Conservation (phyloP, 2,888 invertebrate genomes). For the Epinotia ramella region DNA sequence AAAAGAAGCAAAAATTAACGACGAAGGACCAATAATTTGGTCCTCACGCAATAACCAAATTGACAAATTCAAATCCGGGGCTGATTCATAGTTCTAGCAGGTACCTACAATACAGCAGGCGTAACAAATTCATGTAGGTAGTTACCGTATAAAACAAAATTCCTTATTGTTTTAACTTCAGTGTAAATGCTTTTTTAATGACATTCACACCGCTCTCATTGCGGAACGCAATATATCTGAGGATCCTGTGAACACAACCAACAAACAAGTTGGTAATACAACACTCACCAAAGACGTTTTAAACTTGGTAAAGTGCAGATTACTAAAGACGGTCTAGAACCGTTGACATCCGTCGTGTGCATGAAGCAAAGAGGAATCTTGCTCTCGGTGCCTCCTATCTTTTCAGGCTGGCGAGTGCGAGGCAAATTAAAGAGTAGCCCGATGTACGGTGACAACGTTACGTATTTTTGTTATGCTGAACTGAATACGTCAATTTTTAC, state of each 20-base stretch:
- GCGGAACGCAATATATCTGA: background rate
- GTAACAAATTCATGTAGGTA: no score
- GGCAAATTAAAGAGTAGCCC: conserved; percentile 44
- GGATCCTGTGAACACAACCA: background rate
- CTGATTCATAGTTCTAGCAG: no score
- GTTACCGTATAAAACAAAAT: no score
- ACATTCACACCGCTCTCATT: background rate
- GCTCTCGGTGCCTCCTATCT: conserved; percentile 42
- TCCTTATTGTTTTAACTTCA: no score
- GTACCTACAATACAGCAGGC: no score
- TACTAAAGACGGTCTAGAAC: conserved; percentile 8
- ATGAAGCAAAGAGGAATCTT: conserved; percentile 41
- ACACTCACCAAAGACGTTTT: background rate
- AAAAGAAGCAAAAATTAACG: no score
- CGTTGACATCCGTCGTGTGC: conserved; percentile 40
- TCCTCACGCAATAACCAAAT: no score
- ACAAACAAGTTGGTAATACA: background rate
- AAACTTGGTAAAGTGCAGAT: conserved; percentile 5
- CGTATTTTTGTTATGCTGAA: background rate
- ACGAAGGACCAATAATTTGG: no score
- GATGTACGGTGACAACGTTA: conserved; percentile 37
- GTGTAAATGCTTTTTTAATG: no score
- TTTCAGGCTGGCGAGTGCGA: conserved; percentile 43
- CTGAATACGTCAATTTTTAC: no score
- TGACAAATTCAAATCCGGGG: no score